Conservation (phyloP, 35 echinoderm and acorn worm species). For the Ophiothrix spiculata region DNA sequence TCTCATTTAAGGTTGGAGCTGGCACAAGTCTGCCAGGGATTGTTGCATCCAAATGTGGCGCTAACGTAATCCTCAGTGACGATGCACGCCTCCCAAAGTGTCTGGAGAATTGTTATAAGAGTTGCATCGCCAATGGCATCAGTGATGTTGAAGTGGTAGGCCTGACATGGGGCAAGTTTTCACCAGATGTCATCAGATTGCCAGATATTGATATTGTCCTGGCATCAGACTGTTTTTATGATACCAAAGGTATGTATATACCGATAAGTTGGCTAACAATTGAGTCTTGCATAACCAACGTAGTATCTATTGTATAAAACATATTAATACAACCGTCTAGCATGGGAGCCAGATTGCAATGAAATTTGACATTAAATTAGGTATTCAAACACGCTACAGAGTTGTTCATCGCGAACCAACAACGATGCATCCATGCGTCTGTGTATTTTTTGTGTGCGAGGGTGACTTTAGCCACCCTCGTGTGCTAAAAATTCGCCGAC, state of each 20-base stretch:
- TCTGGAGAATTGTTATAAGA: slow-evolving; percentile 68
- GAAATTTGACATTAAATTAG: too few species aligned
- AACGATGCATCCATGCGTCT: too few species aligned
- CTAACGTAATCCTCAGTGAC: slow-evolving; percentile 71
- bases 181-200: slow-evolving; percentile 51
- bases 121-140: slow-evolving; percentile 66
- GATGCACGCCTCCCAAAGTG: slow-evolving; percentile 52
- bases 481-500: too few species aligned
- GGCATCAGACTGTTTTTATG: slow-evolving; percentile 97
- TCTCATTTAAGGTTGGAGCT: slow-evolving; percentile 60
- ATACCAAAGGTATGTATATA: slow-evolving; percentile 84
- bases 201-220: slow-evolving; percentile 66
- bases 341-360: too few species aligned
- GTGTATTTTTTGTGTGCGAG: too few species aligned
- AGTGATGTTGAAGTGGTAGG: slow-evolving; percentile 48
- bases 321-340: too few species aligned
- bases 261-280: too few species aligned
- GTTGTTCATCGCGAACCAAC: too few species aligned
- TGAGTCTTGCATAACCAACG: too few species aligned
- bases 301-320: too few species aligned
- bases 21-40: slow-evolving; percentile 92
- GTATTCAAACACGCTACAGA: too few species aligned
- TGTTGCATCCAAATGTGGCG: slow-evolving; percentile 76
- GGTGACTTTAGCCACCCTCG: too few species aligned
- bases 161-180: slow-evolving; percentile 84